phyloP scores from a whole-genome alignment of 1,140 invertebrate genomes.

The Plodia interpunctella region DNA sequence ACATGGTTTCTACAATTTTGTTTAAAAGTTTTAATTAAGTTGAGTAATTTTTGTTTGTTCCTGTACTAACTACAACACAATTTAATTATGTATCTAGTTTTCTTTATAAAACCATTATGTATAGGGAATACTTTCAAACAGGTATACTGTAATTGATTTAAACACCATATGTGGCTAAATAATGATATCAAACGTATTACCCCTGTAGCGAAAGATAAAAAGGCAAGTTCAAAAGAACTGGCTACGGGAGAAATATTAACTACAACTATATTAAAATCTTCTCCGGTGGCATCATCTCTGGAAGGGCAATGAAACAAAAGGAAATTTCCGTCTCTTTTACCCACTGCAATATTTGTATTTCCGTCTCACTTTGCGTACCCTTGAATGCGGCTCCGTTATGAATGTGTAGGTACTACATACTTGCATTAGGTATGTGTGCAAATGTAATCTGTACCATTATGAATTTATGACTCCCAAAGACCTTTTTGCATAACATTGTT shows the following conservation, averaged over 20 bases:
- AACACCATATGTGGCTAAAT: too few relatives aligned
- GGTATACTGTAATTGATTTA: too few relatives aligned
- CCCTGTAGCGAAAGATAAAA: constrained; percentile 5
- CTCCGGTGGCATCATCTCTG: constrained; percentile 49
- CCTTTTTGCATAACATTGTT: constrained; percentile 7
- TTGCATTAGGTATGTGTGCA: constrained; percentile 22
- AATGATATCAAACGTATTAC: constrained; percentile 16
- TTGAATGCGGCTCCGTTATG: constrained; percentile 50
- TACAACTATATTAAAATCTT: constrained; percentile 69
- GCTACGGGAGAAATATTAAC: constrained; percentile 46
- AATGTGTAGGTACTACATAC: constrained; percentile 51
- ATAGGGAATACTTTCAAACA: too few relatives aligned
- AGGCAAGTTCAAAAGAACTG: neutral
- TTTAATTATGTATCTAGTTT: too few relatives aligned
- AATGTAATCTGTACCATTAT: constrained; percentile 37
- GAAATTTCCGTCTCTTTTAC: constrained; percentile 39
- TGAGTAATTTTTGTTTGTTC: too few relatives aligned
- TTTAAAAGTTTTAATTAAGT: too few relatives aligned
- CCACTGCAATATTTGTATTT: constrained; percentile 42
- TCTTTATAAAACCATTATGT: too few relatives aligned
- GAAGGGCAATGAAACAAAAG: constrained; percentile 72
- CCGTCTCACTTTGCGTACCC: constrained; percentile 54
- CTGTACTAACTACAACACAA: too few relatives aligned
- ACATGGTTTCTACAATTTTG: too few relatives aligned
- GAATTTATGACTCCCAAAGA: constrained; percentile 40